Evolutionary conservation across 2,888 invertebrate species (phyloP).

Genomic region (Tiliacea aurago): DNA sequence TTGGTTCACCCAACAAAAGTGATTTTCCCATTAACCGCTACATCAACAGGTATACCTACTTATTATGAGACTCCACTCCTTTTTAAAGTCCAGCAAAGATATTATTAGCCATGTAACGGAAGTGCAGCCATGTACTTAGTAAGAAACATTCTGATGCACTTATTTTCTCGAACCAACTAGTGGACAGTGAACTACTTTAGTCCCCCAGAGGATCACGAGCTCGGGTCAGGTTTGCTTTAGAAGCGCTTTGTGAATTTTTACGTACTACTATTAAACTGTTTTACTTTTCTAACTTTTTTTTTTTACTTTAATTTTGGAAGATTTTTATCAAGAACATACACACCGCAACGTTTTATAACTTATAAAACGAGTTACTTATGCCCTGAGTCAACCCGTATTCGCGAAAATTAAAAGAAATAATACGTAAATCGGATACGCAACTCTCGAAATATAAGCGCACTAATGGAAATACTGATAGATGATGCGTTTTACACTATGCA

Average conservation of each 20-base stretch:
- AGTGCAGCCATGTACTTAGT: neutral
- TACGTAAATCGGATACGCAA: neutral
- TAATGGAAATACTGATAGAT: neutral
- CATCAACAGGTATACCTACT: neutral
- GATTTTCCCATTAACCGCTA: neutral
- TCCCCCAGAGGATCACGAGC: constrained; percentile 40
- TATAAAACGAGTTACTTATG: neutral
- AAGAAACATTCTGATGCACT: neutral
- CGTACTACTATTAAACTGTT: too few relatives aligned
- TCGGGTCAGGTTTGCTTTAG: constrained; percentile 30
- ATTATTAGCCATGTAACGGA: too few relatives aligned
- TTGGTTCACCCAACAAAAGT: neutral
- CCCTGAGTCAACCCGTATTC: too few relatives aligned
- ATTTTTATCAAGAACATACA: constrained; percentile 10
- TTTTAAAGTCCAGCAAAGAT: neutral
- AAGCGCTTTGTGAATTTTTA: constrained; percentile 55
- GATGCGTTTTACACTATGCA: neutral
- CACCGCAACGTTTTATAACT: neutral
- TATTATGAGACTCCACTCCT: neutral
- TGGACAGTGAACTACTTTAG: constrained; percentile 36
- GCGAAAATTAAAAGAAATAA: neutral
- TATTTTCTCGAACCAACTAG: constrained; percentile 14
- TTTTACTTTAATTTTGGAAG: too few relatives aligned
- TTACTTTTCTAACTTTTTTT: too few relatives aligned
- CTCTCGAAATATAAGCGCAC: neutral